Evolutionary conservation across 2,888 invertebrate species (phyloP), one percentile per base, ranked within the genome.

Genomic region (Hyposoter didymator): DNA sequence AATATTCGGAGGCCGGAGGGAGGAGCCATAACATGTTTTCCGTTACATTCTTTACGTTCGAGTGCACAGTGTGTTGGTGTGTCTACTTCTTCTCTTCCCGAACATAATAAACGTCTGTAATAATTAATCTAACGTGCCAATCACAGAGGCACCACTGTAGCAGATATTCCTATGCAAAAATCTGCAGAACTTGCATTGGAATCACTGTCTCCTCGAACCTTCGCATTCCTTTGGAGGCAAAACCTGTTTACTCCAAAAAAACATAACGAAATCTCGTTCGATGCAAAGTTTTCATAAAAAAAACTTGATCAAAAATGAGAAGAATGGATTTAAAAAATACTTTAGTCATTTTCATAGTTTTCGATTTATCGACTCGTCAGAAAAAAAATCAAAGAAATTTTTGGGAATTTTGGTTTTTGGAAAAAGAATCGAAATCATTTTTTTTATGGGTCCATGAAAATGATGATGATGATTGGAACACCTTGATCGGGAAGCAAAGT

Each of bases 21-120:
- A 35, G 66, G 19, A 39, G 32, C 28, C n/a, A 49, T 39, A 10
- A 52, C n/a, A 76, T 55, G 22, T 19, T 19, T 66, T 67, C 76
- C 76, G 66, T 76, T 76, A 66, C 52, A 76, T 66, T 43, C 39
- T 22, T 14, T 70, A 49, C 49, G 32, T 14, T 28, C 69, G 19
- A 28, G 45, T 47, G 47, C 8, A n/a, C 19, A 45, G 2, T 39
- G 35, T 32, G 8, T 19, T 32, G 14, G 69, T 28, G 22, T 17
- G 12, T 19, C 45, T 43, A 28, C 28, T 8, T 39, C 1, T 39
- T 10, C 39, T 39, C 39, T 39, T 10, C 39, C 10, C 39, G 39
- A 39, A 7, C 49, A 19, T 52, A 22, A 47, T 12, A 43, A 67
- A 67, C 14, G 5, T 17, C 32, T 4, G 7, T 10, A 22, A 55